These are phyloP conservation scores for Pelagia noctiluca DNA, from an alignment of 30 jellyfish, hydroid and myxozoan genomes.

Conservation along the genomic window DNA sequence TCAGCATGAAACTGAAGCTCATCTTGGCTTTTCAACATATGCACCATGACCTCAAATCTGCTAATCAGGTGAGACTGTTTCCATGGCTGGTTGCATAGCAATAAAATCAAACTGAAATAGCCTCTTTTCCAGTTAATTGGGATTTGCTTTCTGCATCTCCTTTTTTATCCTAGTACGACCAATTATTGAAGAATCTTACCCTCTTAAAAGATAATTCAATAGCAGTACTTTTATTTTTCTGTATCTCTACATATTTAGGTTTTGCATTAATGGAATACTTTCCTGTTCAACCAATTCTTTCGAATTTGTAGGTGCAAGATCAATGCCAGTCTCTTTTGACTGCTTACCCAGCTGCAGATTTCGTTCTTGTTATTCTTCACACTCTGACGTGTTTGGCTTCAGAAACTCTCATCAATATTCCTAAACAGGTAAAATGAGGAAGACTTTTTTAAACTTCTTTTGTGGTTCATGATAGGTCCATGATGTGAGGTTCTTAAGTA, in stretches of 20 bases:
- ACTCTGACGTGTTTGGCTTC: conserved; percentile 76
- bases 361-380: conserved; percentile 69
- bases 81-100: background rate
- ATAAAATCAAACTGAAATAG: background rate
- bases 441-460: too few relatives aligned
- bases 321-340: conserved; percentile 66
- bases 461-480: too few relatives aligned
- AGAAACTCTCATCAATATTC: conserved; percentile 77
- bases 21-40: conserved; percentile 83
- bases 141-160: background rate
- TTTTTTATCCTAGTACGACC: too few relatives aligned
- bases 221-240: too few relatives aligned
- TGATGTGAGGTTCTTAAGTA: too few relatives aligned
- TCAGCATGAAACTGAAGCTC: conserved; percentile 87
- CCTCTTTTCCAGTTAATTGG: background rate
- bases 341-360: conserved; percentile 72
- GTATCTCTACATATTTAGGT: too few relatives aligned
- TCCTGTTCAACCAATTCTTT: background rate
- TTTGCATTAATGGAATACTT: too few relatives aligned
- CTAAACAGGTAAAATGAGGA: conserved; percentile 80
- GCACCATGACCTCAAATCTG: conserved; percentile 85
- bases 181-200: too few relatives aligned
- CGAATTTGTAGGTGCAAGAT: conserved; percentile 56
- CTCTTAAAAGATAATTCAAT: too few relatives aligned
- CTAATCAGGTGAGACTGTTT: conserved; percentile 68